Evolutionary conservation across 1,140 invertebrate species (phyloP).

Genomic region (Colletes gigas): DNA sequence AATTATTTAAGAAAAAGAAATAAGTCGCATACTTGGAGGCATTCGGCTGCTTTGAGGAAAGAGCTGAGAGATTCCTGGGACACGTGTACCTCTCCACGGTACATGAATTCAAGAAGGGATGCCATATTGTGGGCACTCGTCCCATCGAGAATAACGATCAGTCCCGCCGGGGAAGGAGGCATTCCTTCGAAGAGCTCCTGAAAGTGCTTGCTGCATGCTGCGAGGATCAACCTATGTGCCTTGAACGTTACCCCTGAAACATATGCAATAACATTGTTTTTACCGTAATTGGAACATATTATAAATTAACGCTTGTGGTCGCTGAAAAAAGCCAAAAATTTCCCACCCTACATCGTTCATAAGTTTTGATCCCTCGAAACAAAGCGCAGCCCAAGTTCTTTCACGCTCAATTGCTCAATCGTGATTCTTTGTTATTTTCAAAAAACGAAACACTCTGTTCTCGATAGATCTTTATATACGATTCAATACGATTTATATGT

Average conservation of each 20-base stretch:
- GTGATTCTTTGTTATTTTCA: no score
- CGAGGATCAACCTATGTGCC: conserved; percentile 94
- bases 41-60: conserved; percentile 94
- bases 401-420: no score
- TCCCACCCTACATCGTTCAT: no score
- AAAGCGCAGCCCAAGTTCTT: no score
- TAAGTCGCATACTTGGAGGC: conserved; percentile 86
- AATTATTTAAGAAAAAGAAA: conserved; percentile 54
- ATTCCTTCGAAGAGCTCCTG: conserved; percentile 95
- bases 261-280: conserved; percentile 16
- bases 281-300: no score
- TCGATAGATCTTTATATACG: no score
- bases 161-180: conserved; percentile 89
- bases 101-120: conserved; percentile 95
- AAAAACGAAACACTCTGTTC: no score
- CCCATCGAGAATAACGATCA: conserved; percentile 93
- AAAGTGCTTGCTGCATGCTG: conserved; percentile 96
- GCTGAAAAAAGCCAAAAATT: no score
- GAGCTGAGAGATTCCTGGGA: conserved; percentile 93
- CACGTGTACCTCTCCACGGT: conserved; percentile 95
- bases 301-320: no score
- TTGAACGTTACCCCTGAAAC: conserved; percentile 92
- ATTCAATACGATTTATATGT: no score
- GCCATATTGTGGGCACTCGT: conserved; percentile 94
- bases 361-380: no score